A percentile compares a stretch with the other conserved stretches of the same genome.
These are phyloP conservation scores for Chydorus sphaericus DNA, from an alignment of 2,888 invertebrate species.

Conservation along the genomic window DNA sequence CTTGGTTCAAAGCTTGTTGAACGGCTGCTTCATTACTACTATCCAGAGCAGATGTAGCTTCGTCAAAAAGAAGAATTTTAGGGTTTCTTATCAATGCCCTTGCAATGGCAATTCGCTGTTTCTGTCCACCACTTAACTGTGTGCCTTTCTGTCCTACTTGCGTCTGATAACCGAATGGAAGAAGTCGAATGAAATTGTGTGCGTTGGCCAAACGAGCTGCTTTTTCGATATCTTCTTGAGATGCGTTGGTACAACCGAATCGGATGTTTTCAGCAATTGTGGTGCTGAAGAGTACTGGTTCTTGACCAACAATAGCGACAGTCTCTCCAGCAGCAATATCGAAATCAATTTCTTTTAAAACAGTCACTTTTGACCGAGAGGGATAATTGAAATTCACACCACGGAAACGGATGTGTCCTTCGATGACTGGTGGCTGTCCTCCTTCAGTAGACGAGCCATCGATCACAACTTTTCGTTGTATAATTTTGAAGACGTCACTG, in stretches of 20 bases:
- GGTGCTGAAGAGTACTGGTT: constrained; percentile 53
- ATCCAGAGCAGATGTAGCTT: constrained; percentile 37
- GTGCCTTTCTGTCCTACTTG: constrained; percentile 17
- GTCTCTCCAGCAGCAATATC: constrained; percentile 17
- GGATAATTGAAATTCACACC: constrained; percentile 34
- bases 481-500: constrained; percentile 49
- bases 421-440: constrained; percentile 31
- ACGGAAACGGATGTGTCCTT: constrained; percentile 30
- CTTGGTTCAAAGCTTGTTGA: constrained; percentile 36
- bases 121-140: constrained; percentile 29
- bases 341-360: constrained; percentile 16
- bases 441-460: constrained; percentile 52
- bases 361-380: constrained; percentile 30
- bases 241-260: constrained; percentile 50
- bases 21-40: constrained; percentile 35
- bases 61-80: constrained; percentile 33
- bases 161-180: constrained; percentile 40
- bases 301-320: constrained; percentile 40
- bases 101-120: constrained; percentile 31
- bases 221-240: constrained; percentile 47
- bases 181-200: constrained; percentile 54
- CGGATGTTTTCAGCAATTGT: constrained; percentile 37
- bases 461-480: constrained; percentile 54
- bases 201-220: constrained; percentile 61
- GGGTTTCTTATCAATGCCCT: constrained; percentile 33